Evolutionary conservation across 2,113 vertebrate genomes (phyloP), one percentile per base, ranked within the genome.

Genomic region (Sialia sialis): DNA sequence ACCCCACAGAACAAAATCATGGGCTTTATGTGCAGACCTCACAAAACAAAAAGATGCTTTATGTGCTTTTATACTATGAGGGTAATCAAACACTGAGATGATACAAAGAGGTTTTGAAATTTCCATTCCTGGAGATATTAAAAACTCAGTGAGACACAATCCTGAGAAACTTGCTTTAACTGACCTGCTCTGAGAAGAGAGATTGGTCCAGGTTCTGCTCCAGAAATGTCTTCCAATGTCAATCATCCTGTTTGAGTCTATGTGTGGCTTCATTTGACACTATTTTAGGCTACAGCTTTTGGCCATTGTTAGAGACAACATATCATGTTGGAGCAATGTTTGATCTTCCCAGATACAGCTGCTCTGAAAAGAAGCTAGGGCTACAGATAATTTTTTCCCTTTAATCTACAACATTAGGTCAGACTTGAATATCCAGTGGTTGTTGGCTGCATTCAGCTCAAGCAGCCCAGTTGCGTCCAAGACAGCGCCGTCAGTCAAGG

Each of bases 21-120:
- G 39, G 39, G 1, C 7, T 48, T 70, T 43, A 8, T 11, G 5
- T 4, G 1, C 4, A 39, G 39, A 39, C 4, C 17, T 10, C 17
- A 39, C 21, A 41, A 74, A 74, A 36, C 2, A 62, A 49, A 51
- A 51, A 1, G 3, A 10, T 4, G 2, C 6, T 48, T 70, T 43
- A 8, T 11, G 5, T 4, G 1, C 4, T 48, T 68, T n/a, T 73
- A 34, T 27, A 34, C 34, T 58, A 11, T 15, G 10, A 66, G 6
- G 6, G 6, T 51, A 18, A 16, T 44, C 52, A 85, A 60, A 56
- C 11, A 64, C 18, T 34, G 19, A 44, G 63, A 34, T 36, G 58
- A 3, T 4, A 44, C 8, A 39, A 27, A 49, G 6, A 23, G 4
- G 7, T 38, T 74, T 34, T 30, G 13, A 49, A 69, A 21, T 36